Percentiles rank a stretch among this genome's conserved stretches.
phyloP scores from a whole-genome alignment of 2,797 vertebrate species.

The Tapirus indicus region DNA sequence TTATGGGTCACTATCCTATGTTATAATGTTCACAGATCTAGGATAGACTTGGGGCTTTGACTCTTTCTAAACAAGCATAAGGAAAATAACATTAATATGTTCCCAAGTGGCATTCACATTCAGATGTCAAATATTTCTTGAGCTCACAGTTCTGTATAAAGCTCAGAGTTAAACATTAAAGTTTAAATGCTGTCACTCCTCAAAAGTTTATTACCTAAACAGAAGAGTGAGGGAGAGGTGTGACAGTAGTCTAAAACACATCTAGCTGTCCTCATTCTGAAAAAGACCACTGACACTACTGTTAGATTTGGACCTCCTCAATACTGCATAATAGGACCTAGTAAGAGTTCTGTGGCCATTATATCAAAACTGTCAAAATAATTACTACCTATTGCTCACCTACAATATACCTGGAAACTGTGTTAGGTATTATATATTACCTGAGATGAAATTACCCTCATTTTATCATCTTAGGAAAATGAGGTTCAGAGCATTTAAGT shows the following conservation, averaged over 20 bases:
- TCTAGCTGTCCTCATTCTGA: not conserved
- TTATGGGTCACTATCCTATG: not conserved
- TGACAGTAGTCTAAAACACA: not conserved
- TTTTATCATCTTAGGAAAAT: conserved; percentile 42
- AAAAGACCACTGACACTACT: not conserved
- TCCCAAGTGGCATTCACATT: conserved; percentile 13
- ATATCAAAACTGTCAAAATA: not conserved
- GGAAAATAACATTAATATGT: conserved; percentile 27
- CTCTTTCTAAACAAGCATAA: conserved; percentile 42
- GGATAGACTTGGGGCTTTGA: conserved; percentile 8
- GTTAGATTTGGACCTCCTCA: not conserved
- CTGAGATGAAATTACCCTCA: not conserved
- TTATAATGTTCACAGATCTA: conserved; percentile 17
- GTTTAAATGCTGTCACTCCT: conserved; percentile 14
- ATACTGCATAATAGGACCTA: not conserved
- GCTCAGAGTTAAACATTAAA: conserved; percentile 39
- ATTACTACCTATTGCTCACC: conserved; percentile 26
- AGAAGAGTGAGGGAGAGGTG: conserved; percentile 14
- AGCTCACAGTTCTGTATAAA: conserved; percentile 48
- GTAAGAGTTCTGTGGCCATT: not conserved
- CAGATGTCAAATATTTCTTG: conserved; percentile 49
- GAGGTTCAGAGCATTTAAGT: conserved; percentile 14
- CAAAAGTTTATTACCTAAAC: conserved; percentile 38
- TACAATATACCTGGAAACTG: not conserved
- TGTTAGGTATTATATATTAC: not conserved